A percentile compares a stretch with the other conserved stretches of the same genome.
Evolutionary conservation across 2,113 vertebrate genomes (phyloP).

Genomic region (Nothoprocta perdicaria): DNA sequence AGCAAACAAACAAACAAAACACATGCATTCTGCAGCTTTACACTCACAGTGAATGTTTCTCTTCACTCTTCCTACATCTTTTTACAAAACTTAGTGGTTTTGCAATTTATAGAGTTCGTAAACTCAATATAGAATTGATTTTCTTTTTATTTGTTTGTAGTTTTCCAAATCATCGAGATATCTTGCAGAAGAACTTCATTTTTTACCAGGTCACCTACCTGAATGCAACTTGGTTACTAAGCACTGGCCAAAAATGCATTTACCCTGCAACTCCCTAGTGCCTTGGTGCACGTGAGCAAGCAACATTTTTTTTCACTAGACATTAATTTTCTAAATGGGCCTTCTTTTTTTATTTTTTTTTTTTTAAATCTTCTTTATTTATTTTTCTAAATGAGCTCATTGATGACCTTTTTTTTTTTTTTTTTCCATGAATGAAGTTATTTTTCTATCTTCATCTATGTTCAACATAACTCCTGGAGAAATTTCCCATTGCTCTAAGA

Average conservation of each 20-base stretch:
- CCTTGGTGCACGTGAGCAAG: not conserved
- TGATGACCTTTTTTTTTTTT: too few species aligned
- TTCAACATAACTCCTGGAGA: not conserved
- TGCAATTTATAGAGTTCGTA: not conserved
- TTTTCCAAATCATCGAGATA: not conserved
- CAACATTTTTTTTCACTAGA: not conserved
- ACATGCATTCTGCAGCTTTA: not conserved
- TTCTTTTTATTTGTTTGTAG: not conserved
- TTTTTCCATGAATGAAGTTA: not conserved
- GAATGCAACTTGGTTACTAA: too few species aligned
- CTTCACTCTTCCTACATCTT: too few species aligned
- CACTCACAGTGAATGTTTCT: too few species aligned
- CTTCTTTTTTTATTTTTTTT: too few species aligned
- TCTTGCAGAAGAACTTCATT: not conserved
- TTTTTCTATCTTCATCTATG: not conserved
- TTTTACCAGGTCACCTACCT: not conserved
- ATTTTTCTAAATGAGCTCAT: not conserved
- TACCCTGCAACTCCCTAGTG: not conserved
- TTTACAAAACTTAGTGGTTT: not conserved
- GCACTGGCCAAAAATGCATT: not conserved
- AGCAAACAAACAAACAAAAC: too few species aligned
- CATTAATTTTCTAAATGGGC: not conserved
- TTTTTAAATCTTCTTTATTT: too few species aligned
- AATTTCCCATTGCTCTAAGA: not conserved
- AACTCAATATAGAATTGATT: not conserved